A percentile compares a stretch with the other conserved stretches of the same genome.
These are phyloP conservation scores for Phasia obesa DNA, from an alignment of 2,888 invertebrate genomes.

Conservation along the genomic window DNA sequence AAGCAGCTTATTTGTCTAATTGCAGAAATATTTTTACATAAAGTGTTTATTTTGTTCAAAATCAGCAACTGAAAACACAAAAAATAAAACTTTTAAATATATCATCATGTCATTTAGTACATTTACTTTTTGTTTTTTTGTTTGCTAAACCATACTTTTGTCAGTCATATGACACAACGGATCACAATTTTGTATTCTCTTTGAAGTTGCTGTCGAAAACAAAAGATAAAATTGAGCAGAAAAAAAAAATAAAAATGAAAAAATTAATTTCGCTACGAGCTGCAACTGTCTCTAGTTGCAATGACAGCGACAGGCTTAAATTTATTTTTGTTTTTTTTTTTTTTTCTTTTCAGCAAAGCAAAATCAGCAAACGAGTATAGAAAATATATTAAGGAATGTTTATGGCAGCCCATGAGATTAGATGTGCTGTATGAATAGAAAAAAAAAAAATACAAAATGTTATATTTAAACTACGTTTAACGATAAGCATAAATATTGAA, in stretches of 20 bases:
- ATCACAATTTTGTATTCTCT: conserved; percentile 6
- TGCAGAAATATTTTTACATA: no score
- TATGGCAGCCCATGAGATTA: conserved; percentile 29
- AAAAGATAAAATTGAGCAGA: no score
- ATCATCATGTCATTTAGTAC: neutral
- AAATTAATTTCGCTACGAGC: neutral
- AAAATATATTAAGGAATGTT: conserved; percentile 14
- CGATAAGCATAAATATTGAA: no score
- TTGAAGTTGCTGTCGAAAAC: conserved; percentile 30
- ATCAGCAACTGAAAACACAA: neutral
- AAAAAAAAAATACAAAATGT: neutral
- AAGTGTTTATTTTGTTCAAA: no score
- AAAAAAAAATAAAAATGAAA: neutral
- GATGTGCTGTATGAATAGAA: neutral
- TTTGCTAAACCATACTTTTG: neutral
- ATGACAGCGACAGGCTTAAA: conserved; percentile 1
- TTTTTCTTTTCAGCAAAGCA: neutral
- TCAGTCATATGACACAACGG: conserved; percentile 11
- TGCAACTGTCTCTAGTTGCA: conserved; percentile 4
- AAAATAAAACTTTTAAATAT: neutral
- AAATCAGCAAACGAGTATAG: neutral
- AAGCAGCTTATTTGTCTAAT: no score
- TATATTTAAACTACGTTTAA: no score
- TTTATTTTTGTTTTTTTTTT: neutral
- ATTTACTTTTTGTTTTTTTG: neutral